Conservation (phyloP, 2,797 vertebrate species). For the Carduelis carduelis region DNA sequence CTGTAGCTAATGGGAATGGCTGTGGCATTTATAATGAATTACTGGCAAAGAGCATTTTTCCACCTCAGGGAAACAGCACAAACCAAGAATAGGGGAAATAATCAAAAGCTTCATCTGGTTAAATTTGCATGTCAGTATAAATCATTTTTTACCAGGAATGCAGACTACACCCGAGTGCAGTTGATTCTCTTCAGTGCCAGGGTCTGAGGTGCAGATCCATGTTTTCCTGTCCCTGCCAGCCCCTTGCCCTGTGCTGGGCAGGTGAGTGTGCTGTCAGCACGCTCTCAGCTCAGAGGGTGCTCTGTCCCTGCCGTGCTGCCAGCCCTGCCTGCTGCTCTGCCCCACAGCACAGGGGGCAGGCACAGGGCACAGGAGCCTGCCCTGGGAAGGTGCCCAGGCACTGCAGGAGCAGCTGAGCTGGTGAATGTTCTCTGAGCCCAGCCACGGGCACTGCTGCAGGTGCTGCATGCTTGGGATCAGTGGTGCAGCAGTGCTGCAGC, state of each 20-base stretch:
- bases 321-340: neutral
- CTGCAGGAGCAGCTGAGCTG: neutral
- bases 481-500: neutral
- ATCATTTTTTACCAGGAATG: neutral
- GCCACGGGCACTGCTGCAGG: neutral
- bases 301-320: neutral
- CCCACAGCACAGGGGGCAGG: neutral
- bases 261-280: neutral
- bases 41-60: slow-evolving; percentile 46
- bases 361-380: neutral
- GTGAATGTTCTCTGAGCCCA: neutral
- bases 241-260: neutral
- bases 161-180: neutral
- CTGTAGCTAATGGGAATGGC: slow-evolving; percentile 47
- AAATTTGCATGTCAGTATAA: slow-evolving; percentile 27
- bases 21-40: slow-evolving; percentile 61
- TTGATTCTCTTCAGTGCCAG: neutral
- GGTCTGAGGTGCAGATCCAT: neutral
- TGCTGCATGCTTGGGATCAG: neutral
- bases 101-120: slow-evolving; percentile 39
- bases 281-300: neutral
- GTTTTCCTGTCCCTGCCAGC: neutral
- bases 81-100: slow-evolving; percentile 21
- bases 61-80: slow-evolving; percentile 17
- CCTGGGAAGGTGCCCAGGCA: neutral